Conservation (phyloP, 1,140 invertebrate species). For the Drosophila serrata region DNA sequence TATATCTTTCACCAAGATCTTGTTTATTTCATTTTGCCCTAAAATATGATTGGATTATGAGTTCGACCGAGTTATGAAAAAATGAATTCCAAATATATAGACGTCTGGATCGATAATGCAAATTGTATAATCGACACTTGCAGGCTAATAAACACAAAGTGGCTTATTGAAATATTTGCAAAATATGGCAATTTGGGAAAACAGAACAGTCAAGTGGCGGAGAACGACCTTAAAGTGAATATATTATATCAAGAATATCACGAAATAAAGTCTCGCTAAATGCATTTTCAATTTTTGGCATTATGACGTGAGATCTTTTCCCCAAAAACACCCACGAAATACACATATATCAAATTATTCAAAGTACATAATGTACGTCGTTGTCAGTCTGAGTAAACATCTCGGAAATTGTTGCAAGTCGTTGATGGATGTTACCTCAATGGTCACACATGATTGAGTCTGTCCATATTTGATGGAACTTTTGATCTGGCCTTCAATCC, state of each 20-base stretch:
- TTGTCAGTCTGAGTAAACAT: constrained; percentile 35
- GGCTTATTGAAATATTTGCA: constrained; percentile 19
- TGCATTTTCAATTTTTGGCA: constrained; percentile 57
- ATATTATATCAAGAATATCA: constrained; percentile 28
- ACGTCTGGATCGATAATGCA: constrained; percentile 44
- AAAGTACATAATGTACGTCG: constrained; percentile 40
- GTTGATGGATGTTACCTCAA: constrained; percentile 34
- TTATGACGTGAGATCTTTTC: constrained; percentile 62
- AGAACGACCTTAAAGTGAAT: background rate
- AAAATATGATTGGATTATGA: constrained; percentile 45
- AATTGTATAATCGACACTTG: constrained; percentile 26
- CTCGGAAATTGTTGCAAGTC: constrained; percentile 10
- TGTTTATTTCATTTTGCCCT: constrained; percentile 39
- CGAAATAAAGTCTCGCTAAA: constrained; percentile 34
- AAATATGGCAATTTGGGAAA: constrained; percentile 39
- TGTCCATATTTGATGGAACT: constrained; percentile 4
- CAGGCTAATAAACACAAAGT: constrained; percentile 27
- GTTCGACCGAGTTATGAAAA: constrained; percentile 10
- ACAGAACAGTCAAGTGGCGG: constrained; percentile 18
- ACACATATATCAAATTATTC: constrained; percentile 26
- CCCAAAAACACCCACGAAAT: constrained; percentile 29
- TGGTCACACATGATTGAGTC: constrained; percentile 48
- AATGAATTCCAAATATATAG: constrained; percentile 8
- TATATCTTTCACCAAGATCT: constrained; percentile 16
- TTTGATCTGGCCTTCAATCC: constrained; percentile 4